Conservation (phyloP, 2,797 vertebrate species). For the Sciurus carolinensis region DNA sequence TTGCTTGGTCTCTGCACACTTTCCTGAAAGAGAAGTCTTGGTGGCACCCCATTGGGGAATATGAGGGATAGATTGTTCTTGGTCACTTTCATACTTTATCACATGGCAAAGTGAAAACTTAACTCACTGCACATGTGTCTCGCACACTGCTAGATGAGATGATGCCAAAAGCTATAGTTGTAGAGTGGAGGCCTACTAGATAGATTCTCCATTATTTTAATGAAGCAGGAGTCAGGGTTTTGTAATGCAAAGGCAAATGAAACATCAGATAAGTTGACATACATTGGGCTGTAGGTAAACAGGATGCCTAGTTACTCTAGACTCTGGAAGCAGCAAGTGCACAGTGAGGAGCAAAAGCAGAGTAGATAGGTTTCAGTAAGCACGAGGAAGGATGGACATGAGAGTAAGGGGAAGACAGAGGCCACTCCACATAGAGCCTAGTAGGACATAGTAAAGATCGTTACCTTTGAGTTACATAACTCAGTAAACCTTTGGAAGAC, state of each 20-base stretch:
- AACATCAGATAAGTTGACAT: background rate
- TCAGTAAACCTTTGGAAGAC: background rate
- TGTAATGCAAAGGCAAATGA: background rate
- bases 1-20: background rate
- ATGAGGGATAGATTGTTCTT: background rate
- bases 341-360: background rate
- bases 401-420: background rate
- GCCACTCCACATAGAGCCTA: background rate
- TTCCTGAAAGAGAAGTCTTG: background rate
- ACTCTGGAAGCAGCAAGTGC: background rate
- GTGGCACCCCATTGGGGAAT: background rate
- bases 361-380: background rate
- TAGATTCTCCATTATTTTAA: constrained; percentile 26
- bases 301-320: background rate
- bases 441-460: background rate
- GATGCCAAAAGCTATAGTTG: background rate
- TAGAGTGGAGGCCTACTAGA: background rate
- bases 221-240: background rate
- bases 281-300: background rate
- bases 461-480: background rate
- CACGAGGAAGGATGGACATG: background rate
- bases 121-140: background rate
- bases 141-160: background rate
- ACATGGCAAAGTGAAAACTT: constrained; percentile 37
- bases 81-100: constrained; percentile 24